These are phyloP conservation scores for Capitulum mitella DNA, from an alignment of 2,888 invertebrate genomes.

Conservation along the genomic window DNA sequence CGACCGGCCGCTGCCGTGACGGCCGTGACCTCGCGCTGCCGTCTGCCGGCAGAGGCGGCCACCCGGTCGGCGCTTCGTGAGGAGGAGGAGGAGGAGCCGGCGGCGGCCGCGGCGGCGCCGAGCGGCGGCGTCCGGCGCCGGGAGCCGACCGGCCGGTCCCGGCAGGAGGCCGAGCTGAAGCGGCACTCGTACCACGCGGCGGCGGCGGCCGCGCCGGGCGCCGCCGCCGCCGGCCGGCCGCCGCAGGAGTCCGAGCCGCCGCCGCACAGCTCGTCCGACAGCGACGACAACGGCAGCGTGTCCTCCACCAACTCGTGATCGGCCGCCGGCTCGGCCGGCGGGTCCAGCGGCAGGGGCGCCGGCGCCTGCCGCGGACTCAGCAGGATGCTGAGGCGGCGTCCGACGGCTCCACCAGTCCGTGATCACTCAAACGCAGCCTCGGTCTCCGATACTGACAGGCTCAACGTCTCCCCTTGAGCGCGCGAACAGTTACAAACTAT, in stretches of 20 bases:
- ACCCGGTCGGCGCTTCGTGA: neutral
- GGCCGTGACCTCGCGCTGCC: too few species aligned
- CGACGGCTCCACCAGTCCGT: too few species aligned
- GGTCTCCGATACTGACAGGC: too few species aligned
- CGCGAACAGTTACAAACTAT: too few species aligned
- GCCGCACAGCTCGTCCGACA: slow-evolving; percentile 16
- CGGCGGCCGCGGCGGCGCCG: neutral
- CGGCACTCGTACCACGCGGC: slow-evolving; percentile 1
- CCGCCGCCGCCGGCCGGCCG: neutral
- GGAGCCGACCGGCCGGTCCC: neutral
- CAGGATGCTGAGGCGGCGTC: too few species aligned
- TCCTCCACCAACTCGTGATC: slow-evolving; percentile 18
- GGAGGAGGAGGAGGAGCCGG: neutral
- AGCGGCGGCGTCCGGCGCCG: neutral
- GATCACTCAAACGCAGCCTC: too few species aligned
- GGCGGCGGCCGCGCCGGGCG: slow-evolving; percentile 3
- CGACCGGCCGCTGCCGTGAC: too few species aligned
- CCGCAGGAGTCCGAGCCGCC: slow-evolving; percentile 24
- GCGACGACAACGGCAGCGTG: slow-evolving; percentile 25
- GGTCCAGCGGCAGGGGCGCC: neutral
- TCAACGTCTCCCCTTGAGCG: too few species aligned
- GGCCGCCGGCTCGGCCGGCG: too few species aligned
- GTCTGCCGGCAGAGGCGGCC: neutral
- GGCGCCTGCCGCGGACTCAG: neutral
- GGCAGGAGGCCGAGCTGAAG: neutral